phyloP scores from a whole-genome alignment of 2,113 vertebrate genomes.

The Alligator mississippiensis region DNA sequence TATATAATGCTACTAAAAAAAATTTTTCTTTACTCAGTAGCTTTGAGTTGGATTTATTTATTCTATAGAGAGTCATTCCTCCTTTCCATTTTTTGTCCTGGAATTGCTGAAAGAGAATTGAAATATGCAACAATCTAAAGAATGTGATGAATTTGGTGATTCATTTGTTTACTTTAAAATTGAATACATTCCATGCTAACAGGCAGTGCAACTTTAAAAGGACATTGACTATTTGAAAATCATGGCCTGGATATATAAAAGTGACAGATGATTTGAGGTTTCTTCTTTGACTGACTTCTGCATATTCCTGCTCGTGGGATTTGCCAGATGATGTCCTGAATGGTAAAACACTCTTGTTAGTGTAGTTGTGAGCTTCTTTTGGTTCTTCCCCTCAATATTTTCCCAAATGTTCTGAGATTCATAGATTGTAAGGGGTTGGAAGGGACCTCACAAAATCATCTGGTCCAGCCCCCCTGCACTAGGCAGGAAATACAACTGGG shows the following conservation, averaged over 20 bases:
- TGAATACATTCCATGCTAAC: background rate
- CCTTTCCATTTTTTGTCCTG: background rate
- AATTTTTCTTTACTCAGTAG: background rate
- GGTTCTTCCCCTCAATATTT: rapidly evolving
- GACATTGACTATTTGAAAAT: background rate
- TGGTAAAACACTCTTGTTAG: background rate
- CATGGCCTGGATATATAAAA: background rate
- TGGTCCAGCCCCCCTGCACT: too few species aligned
- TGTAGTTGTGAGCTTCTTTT: rapidly evolving
- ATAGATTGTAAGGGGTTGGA: too few species aligned
- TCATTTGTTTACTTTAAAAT: constrained; percentile 29
- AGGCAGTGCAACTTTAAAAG: background rate
- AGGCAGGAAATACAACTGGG: too few species aligned
- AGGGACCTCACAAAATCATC: too few species aligned
- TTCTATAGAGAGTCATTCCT: constrained; percentile 6
- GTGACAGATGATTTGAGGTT: rapidly evolving
- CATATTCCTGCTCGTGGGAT: rapidly evolving
- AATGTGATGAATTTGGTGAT: constrained; percentile 18
- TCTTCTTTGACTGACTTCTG: background rate
- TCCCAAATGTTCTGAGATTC: background rate
- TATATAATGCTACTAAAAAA: background rate
- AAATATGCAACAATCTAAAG: background rate
- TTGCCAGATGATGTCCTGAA: rapidly evolving
- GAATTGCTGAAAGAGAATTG: background rate
- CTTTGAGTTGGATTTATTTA: constrained; percentile 15